phyloP scores from a whole-genome alignment of 2,797 vertebrate species.

The Uromys caudimaculatus region DNA sequence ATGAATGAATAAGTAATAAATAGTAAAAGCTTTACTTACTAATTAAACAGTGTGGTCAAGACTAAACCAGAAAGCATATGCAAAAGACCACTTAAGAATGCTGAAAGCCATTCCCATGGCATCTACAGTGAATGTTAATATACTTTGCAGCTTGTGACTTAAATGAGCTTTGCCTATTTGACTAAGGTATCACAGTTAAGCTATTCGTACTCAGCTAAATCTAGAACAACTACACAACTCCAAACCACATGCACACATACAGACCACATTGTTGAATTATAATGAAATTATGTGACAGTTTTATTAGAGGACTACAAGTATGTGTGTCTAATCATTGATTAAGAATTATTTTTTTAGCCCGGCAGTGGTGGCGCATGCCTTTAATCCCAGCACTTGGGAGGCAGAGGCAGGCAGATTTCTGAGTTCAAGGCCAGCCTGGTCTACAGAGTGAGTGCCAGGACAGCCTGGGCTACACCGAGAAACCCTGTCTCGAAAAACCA shows the following conservation, averaged over 20 bases:
- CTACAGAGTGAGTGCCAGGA: no score
- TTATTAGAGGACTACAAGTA: slow-evolving; percentile 53
- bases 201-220: slow-evolving; percentile 58
- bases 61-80: slow-evolving; percentile 55
- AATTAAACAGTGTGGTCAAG: slow-evolving; percentile 47
- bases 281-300: slow-evolving; percentile 66
- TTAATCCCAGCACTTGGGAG: no score
- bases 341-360: no score
- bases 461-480: no score
- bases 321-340: slow-evolving; percentile 5
- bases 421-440: no score
- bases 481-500: no score
- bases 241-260: slow-evolving; percentile 32
- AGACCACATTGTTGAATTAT: slow-evolving; percentile 53
- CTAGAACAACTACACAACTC: slow-evolving; percentile 59
- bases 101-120: slow-evolving; percentile 57
- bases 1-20: slow-evolving; percentile 65
- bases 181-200: slow-evolving; percentile 70
- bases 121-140: slow-evolving; percentile 69
- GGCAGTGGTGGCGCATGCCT: no score
- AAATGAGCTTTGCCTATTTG: slow-evolving; percentile 75
- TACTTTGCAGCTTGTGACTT: slow-evolving; percentile 62
- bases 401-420: no score
- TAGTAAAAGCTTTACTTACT: slow-evolving; percentile 56
- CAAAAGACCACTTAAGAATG: slow-evolving; percentile 38